Evolutionary conservation across 2,797 vertebrate genomes (phyloP), one percentile per base, ranked within the genome.

Genomic region (Squalus acanthias): DNA sequence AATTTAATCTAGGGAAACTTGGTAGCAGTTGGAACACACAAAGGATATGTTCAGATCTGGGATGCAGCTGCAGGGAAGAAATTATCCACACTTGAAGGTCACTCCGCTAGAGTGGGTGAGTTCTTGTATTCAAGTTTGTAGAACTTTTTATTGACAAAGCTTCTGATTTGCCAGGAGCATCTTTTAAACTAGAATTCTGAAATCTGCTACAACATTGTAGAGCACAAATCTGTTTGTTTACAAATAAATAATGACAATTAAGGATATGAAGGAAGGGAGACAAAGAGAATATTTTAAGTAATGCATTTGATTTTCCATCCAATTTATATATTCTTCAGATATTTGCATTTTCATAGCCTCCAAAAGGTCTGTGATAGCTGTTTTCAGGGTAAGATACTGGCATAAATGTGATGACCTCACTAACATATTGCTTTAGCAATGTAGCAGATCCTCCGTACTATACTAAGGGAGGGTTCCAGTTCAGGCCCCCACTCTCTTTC

Each of bases 101-200:
- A 99, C 98, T 99, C 99, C 0, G 99, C 99, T 2, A 98, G 99
- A 97, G 99, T 99, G 0, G 99, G 99, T 99, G 98, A 99, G 99
- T 95, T 74, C 24, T 74, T 76, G 46, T 13, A 12, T 46, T 69
- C 10, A 67, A 67, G 17, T 69, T 93, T 20, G 46, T 91, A 4
- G 57, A 91, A 65, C 4, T 9, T 82, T 57, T 82, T 5, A 20
- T 39, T 46, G 46, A 85, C 82, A 13, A 79, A 79, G 2, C n/a
- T n/a, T 63, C 0, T 63, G 29, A 22, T 67, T 93, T n/a, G 33
- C 65, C 63, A 93, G 8, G n/a, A 93, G 17, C 33, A 88, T 57
- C 17, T 39, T 67, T 60, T 91, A 91, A 91, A 63, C 26, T 82
- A 46, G 39, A 91, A 63, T 39, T 91, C 53, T 60, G 53, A 33